Percentiles rank a stretch among this genome's conserved stretches.
phyloP scores from a whole-genome alignment of 53 echinoderm and acorn worm genomes.

The Crossaster papposus region DNA sequence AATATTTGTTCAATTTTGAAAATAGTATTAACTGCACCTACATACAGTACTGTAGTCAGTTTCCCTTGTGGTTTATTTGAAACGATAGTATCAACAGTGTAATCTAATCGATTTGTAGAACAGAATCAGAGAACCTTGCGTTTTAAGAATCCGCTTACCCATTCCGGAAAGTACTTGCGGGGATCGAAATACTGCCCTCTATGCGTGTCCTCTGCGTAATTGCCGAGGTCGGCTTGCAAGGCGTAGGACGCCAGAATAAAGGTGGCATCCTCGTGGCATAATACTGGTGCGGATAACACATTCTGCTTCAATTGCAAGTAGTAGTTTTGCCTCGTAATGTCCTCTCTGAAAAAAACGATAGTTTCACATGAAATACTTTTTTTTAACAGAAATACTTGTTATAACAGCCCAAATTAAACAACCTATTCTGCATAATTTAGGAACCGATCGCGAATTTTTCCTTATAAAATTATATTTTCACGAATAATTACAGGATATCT shows the following conservation, averaged over 20 bases:
- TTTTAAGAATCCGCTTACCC: constrained; percentile 70
- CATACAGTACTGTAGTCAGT: too few species aligned
- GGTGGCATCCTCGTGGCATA: constrained; percentile 93
- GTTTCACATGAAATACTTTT: too few species aligned
- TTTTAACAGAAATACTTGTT: too few species aligned
- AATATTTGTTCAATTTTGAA: too few species aligned
- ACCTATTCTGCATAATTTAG: too few species aligned
- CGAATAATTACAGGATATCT: too few species aligned
- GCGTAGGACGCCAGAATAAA: constrained; percentile 96
- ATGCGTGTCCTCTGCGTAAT: constrained; percentile 87
- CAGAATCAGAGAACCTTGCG: neutral
- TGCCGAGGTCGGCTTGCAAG: constrained; percentile 95
- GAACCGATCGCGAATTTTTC: too few species aligned
- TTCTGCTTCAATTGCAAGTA: constrained; percentile 96
- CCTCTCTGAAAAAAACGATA: constrained; percentile 75
- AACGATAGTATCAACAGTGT: neutral
- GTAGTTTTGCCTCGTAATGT: constrained; percentile 91
- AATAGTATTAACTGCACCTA: too few species aligned
- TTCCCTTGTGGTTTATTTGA: too few species aligned
- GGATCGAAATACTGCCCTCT: constrained; percentile 92
- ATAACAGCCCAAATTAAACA: too few species aligned
- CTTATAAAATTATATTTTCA: too few species aligned
- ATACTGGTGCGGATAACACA: constrained; percentile 91
- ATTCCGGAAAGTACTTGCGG: constrained; percentile 92
- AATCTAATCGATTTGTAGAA: too few species aligned